phyloP scores from a whole-genome alignment of 2,113 vertebrate genomes.

The Aspidoscelis tigris region DNA sequence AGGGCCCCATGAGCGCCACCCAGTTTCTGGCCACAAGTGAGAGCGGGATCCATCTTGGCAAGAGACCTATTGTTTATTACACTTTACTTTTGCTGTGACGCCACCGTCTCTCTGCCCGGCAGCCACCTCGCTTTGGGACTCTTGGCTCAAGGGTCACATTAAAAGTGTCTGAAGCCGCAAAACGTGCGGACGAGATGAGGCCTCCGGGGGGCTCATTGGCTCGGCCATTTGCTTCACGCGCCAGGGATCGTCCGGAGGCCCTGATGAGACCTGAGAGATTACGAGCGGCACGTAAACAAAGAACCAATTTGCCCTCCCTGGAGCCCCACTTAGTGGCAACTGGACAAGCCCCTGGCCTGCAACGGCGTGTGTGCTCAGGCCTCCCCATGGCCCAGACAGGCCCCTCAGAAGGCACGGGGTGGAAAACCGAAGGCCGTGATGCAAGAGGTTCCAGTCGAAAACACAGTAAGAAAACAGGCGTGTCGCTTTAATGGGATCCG shows the following conservation, averaged over 20 bases:
- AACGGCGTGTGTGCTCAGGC: too few species aligned
- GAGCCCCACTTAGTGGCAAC: neutral
- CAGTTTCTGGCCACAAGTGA: too few species aligned
- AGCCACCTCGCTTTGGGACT: constrained; percentile 2
- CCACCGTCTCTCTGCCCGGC: too few species aligned
- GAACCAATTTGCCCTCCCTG: neutral
- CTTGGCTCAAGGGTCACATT: neutral
- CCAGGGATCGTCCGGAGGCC: accelerated
- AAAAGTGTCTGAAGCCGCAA: neutral
- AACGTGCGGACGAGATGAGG: neutral
- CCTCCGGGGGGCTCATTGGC: constrained; percentile 33
- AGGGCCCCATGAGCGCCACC: too few species aligned
- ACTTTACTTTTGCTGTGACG: too few species aligned
- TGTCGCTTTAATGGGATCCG: too few species aligned
- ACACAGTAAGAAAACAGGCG: too few species aligned
- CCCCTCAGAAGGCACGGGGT: neutral
- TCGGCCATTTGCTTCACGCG: accelerated
- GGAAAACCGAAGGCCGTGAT: accelerated
- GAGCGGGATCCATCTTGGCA: too few species aligned
- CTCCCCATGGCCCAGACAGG: neutral
- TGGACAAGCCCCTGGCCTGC: neutral
- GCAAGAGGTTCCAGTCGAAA: too few species aligned
- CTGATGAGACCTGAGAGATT: neutral
- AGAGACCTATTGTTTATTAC: too few species aligned
- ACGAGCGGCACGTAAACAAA: constrained; percentile 28